Evolutionary conservation across 2,797 vertebrate genomes (phyloP), one percentile per base, ranked within the genome.

Genomic region (Ctenochaetus hawaiiensis): DNA sequence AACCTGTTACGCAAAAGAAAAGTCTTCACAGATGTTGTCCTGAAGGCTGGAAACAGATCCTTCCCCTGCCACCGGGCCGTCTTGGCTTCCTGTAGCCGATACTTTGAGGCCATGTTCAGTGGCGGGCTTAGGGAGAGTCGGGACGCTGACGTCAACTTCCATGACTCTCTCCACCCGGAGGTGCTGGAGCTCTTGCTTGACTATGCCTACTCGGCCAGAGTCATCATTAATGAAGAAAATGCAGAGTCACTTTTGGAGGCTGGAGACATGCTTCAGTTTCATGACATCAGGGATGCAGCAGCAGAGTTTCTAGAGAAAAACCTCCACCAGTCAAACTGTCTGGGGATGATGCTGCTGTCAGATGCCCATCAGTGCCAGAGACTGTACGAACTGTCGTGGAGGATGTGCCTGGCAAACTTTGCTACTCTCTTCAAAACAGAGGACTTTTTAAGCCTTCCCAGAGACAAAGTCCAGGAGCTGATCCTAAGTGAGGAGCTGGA

Each of bases 91-190:
- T 96, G 96, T 45, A 96, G 96, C 72, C 94, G 96, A 4, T 97
- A 96, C 72, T 97, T 96, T 20, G 96, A 97, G 86, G 96, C 96
- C 77, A 96, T 97, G 96, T 97, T 97, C 83, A 92, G 92, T 0
- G 92, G 95, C 0, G 96, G 96, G 17, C 93, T 97, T 39, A 89
- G 95, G 80, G 96, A 97, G 90, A 96, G 95, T 52, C 92, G 91
- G 0, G 96, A 96, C 0, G 82, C 85, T 0, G 95, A 96, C 18
- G 96, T 97, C 62, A 94, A 97, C 91, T 97, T 96, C 78, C 95
- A 96, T 0, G 95, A 97, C 85, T 94, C 95, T 0, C 90, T 97
- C 48, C 96, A 97, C 64, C 96, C 96, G 0, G 96, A 96, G 86
- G 96, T 97, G 13, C 90, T 97, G 86, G 96, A 97, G 92, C 93